Evolutionary conservation across 1,140 invertebrate species (phyloP), one percentile per base, ranked within the genome.

Genomic region (Anthonomus grandis): DNA sequence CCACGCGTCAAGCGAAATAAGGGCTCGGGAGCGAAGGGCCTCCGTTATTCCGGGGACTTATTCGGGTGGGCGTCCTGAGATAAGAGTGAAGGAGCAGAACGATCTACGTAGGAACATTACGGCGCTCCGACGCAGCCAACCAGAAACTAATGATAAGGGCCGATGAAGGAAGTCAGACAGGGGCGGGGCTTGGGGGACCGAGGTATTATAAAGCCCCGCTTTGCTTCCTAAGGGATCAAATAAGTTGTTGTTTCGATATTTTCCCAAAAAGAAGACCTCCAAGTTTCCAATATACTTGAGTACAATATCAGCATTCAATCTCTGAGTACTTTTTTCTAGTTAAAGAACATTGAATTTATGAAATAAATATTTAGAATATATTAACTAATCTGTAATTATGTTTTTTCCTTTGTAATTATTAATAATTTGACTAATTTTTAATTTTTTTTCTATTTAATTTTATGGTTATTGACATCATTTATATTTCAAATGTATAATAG

Each of bases 61-160:
- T 55, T 47, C 53, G 47, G 27, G 53, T 34, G 50, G 39, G 54
- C 34, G 27, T 45, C 27, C 31, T 17, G 38, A 70, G 69, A 69
- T 69, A 70, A 69, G 67, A n/a, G n/a, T n/a, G n/a, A n/a, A n/a
- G n/a, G n/a, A n/a, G 68, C 67, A 67, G 59, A 63, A 63, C 67
- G 69, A 70, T 71, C 67, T 68, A 60, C 66, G 66, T n/a, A n/a
- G n/a, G n/a, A n/a, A n/a, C n/a, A n/a, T 65, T 67, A 63, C 59
- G 59, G 61, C 59, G 66, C n/a, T n/a, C n/a, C n/a, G 54, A 69
- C 58, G 52, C 69, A 70, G 55, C 67, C 68, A 71, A 65, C 67
- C 66, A 70, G 69, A 71, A 71, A 71, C 65, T 68, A 60, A 62
- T 67, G 69, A 71, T 71, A 71, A 71, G 69, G 69, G 64, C 66